A percentile compares a stretch with the other conserved stretches of the same genome.
Conservation (phyloP, 2,888 invertebrate genomes). For the Leistus spinibarbis region DNA sequence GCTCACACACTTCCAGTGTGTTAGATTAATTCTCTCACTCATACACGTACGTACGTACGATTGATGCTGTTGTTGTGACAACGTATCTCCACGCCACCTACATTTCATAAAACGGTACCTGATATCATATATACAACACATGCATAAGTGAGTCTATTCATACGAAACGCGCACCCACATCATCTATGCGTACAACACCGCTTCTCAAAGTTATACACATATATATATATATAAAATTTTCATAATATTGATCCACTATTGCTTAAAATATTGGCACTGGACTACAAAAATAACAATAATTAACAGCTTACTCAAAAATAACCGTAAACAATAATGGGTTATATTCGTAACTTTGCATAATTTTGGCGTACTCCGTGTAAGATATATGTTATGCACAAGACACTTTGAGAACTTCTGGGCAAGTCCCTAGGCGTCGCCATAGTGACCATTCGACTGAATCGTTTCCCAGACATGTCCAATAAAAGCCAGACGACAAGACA, state of each 20-base stretch:
- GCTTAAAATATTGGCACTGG: too few species aligned
- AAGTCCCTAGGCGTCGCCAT: not conserved
- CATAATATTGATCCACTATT: too few species aligned
- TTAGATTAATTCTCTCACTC: not conserved
- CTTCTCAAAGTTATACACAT: not conserved
- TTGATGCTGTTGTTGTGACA: not conserved
- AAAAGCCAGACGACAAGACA: not conserved
- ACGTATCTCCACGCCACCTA: not conserved
- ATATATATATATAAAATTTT: too few species aligned
- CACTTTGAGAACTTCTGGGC: too few species aligned
- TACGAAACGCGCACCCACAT: not conserved
- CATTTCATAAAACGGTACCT: slow-evolving; percentile 2
- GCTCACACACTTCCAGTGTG: not conserved
- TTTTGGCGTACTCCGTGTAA: too few species aligned
- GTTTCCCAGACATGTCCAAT: not conserved
- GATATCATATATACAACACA: not conserved
- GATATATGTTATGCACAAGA: too few species aligned
- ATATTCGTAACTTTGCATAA: too few species aligned
- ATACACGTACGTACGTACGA: not conserved
- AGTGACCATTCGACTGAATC: slow-evolving; percentile 1
- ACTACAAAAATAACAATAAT: too few species aligned
- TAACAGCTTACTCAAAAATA: too few species aligned
- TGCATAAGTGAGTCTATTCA: too few species aligned
- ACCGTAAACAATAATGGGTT: too few species aligned
- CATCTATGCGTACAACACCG: not conserved